Base-by-base conservation (phyloP, 2,113 vertebrate species). In the Sylvietta virens region DNA sequence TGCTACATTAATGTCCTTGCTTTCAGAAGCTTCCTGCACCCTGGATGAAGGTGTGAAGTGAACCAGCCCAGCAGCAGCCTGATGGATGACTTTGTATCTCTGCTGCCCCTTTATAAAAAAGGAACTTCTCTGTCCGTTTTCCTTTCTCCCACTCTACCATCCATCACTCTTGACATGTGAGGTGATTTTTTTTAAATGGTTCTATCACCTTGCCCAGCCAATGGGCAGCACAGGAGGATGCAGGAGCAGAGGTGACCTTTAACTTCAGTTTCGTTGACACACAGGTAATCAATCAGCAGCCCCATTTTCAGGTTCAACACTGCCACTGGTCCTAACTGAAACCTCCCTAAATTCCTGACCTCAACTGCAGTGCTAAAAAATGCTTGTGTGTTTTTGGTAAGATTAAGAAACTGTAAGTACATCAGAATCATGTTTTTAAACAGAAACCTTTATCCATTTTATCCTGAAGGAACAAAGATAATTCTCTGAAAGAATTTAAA, bases 51-150 rank as follows among this genome's bases (percentile, higher is more conserved):
- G 81, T 26, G 35, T 28, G 39, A 61, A 67, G 57, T 26, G n/a
- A 81, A n/a, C 48, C 83, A 77, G 56, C 18, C n/a, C 60, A 86
- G 85, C 66, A 90, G 71, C 86, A 84, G 89, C 53, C 95, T 96
- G 94, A 96, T 45, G 83, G 96, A 95, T 96, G 90, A 90, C 85
- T 92, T 54, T 72, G 70, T 65, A 88, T 88, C 92, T 65, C 65
- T 35, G 15, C 74, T 86, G 92, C 91, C 64, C 56, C 64, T 93
- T 78, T 66, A 62, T 18, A 91, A 73, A 92, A 96, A 37, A 28
- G n/a, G 73, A n/a, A 86, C 93, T 91, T 93, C 60, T 87, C 86
- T 35, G 78, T 22, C 7, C 4, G 1, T 72, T 96, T 87, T 70
- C 78, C 76, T 89, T 83, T 71, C 78, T 92, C 80, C 69, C 45